A percentile compares a stretch with the other conserved stretches of the same genome.
Conservation (phyloP, 2,888 invertebrate genomes). For the Boloria selene region DNA sequence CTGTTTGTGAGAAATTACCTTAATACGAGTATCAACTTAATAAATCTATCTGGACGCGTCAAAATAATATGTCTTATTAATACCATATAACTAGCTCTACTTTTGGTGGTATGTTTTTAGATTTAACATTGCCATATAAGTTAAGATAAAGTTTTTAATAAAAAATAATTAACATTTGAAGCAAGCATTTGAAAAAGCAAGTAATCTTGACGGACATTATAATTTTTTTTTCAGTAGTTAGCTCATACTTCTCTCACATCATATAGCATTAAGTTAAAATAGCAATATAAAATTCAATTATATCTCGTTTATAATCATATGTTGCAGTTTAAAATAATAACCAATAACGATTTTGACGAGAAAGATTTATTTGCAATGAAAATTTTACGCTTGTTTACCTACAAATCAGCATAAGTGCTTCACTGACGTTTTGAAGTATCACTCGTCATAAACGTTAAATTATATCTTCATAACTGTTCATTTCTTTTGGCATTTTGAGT, state of each 20-base stretch:
- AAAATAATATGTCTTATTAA: no score
- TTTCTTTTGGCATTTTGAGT: constrained; percentile 11
- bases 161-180: no score
- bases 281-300: neutral
- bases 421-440: constrained; percentile 37
- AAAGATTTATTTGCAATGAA: constrained; percentile 49
- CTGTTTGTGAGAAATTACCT: no score
- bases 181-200: no score
- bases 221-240: no score
- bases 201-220: no score
- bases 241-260: neutral
- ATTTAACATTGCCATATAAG: no score
- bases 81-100: no score
- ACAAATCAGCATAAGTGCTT: constrained; percentile 49
- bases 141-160: no score
- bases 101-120: no score
- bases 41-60: no score
- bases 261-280: neutral
- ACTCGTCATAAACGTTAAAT: constrained; percentile 30
- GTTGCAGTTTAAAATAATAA: constrained; percentile 27
- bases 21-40: no score
- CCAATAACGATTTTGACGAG: constrained; percentile 31
- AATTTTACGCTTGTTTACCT: constrained; percentile 49
- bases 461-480: constrained; percentile 17
- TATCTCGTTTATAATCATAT: constrained; percentile 6